Conservation (phyloP, 2,113 vertebrate genomes). For the Xiphorhynchus elegans region DNA sequence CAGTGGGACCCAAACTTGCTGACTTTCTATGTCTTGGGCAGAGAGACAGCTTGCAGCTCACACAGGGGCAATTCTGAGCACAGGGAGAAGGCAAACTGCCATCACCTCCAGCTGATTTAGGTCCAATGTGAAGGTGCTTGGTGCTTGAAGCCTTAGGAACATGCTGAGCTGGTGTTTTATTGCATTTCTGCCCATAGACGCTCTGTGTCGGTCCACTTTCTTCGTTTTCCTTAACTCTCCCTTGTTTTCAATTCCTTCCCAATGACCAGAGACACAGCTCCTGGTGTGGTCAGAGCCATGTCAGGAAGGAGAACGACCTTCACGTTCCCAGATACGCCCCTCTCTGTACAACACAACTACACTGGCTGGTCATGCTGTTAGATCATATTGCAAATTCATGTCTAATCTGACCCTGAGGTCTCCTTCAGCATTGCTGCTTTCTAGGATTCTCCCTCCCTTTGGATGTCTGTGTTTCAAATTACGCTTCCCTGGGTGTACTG, state of each 20-base stretch:
- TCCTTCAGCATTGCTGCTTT: constrained; percentile 43
- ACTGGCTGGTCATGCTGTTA: constrained; percentile 45
- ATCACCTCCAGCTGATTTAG: not conserved
- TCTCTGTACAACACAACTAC: constrained; percentile 6
- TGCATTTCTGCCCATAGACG: not conserved
- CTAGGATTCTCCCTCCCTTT: constrained; percentile 63
- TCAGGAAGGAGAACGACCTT: not conserved
- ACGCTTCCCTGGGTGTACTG: constrained; percentile 29
- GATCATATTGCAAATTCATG: constrained; percentile 63
- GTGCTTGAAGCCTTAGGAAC: not conserved
- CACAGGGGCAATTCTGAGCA: rapidly evolving
- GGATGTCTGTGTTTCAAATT: constrained; percentile 63
- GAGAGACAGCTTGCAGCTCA: rapidly evolving
- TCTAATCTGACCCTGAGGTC: constrained; percentile 61
- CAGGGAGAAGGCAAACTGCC: not conserved
- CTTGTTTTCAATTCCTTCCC: not conserved
- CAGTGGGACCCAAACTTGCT: not conserved
- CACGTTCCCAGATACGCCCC: not conserved
- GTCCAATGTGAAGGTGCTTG: not conserved
- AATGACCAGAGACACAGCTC: not conserved
- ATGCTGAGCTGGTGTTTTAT: not conserved
- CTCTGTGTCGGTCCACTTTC: not conserved
- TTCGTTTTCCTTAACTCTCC: not conserved
- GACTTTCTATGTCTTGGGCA: not conserved
- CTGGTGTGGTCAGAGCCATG: not conserved